phyloP scores from a whole-genome alignment of 53 echinoderm and acorn worm species.

The Stichopus horrens region DNA sequence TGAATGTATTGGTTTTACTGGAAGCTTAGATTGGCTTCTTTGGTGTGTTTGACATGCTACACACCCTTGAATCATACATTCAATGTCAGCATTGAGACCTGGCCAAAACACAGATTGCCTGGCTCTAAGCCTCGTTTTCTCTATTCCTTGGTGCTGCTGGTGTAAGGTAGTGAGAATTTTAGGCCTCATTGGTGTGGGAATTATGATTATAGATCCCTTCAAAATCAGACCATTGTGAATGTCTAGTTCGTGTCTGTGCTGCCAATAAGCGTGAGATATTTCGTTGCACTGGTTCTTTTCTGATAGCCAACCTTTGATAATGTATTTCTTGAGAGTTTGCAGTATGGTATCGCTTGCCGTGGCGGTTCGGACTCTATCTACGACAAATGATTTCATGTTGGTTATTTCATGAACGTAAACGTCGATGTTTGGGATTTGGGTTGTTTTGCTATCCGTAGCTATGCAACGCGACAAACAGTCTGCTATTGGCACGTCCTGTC shows the following conservation, averaged over 20 bases:
- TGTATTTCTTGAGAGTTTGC: background rate
- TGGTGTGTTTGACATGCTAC: slow-evolving; percentile 10
- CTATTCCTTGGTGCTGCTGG: slow-evolving; percentile 35
- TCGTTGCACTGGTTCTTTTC: too few relatives aligned
- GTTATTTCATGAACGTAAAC: slow-evolving; percentile 33
- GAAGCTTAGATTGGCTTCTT: slow-evolving; percentile 35
- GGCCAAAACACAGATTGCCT: slow-evolving; percentile 34
- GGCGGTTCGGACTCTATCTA: slow-evolving; percentile 43
- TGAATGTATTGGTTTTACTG: slow-evolving; percentile 29
- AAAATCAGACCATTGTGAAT: slow-evolving; percentile 21
- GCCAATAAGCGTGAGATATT: slow-evolving; percentile 14
- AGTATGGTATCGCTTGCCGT: slow-evolving; percentile 9
- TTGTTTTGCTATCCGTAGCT: slow-evolving; percentile 13
- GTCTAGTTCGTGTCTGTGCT: slow-evolving; percentile 17
- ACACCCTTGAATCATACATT: slow-evolving; percentile 34
- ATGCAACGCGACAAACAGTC: slow-evolving; percentile 25
- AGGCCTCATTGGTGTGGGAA: slow-evolving; percentile 14
- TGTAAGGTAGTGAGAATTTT: slow-evolving; percentile 12
- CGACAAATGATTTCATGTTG: slow-evolving; percentile 37
- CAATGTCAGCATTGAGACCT: slow-evolving; percentile 42
- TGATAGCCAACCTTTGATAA: slow-evolving; percentile 13
- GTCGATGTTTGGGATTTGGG: slow-evolving; percentile 33
- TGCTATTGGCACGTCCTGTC: slow-evolving; percentile 11
- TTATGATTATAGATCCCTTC: slow-evolving; percentile 18
- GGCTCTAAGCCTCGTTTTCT: slow-evolving; percentile 35